Conservation (phyloP, 2,113 vertebrate genomes). For the Gulo gulo region DNA sequence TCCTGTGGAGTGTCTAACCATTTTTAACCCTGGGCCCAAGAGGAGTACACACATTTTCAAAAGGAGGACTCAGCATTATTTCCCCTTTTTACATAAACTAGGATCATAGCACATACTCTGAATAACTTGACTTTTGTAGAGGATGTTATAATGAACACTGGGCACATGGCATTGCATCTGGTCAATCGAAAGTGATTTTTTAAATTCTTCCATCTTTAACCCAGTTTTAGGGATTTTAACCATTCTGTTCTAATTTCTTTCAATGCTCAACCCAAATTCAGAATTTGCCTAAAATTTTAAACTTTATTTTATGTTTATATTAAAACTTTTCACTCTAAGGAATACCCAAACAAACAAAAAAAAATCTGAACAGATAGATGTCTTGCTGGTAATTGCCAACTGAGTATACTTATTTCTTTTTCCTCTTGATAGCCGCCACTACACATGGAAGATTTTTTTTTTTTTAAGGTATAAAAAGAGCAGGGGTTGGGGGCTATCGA, state of each 20-base stretch:
- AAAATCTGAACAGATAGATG: not conserved
- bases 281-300: conserved; percentile 18
- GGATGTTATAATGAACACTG: not conserved
- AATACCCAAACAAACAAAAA: not conserved
- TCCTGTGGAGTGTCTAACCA: not conserved
- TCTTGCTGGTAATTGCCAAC: not conserved
- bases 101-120: not conserved
- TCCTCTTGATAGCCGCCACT: not conserved
- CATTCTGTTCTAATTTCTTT: conserved; percentile 12
- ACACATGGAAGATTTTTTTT: not conserved
- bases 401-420: not conserved
- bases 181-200: conserved; percentile 38
- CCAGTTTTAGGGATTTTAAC: not conserved
- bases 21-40: not conserved
- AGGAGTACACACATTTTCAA: not conserved
- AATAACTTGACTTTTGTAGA: conserved; percentile 7
- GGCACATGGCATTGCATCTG: not conserved
- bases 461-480: not conserved
- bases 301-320: not conserved
- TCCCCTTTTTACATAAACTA: not conserved
- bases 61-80: not conserved
- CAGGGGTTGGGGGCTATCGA: not conserved
- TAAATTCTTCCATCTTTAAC: conserved; percentile 21
- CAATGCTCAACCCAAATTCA: not conserved
- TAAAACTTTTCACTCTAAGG: conserved; percentile 5